These are phyloP conservation scores for Eulimnadia texana DNA, from an alignment of 1,140 invertebrate species.

Conservation along the genomic window DNA sequence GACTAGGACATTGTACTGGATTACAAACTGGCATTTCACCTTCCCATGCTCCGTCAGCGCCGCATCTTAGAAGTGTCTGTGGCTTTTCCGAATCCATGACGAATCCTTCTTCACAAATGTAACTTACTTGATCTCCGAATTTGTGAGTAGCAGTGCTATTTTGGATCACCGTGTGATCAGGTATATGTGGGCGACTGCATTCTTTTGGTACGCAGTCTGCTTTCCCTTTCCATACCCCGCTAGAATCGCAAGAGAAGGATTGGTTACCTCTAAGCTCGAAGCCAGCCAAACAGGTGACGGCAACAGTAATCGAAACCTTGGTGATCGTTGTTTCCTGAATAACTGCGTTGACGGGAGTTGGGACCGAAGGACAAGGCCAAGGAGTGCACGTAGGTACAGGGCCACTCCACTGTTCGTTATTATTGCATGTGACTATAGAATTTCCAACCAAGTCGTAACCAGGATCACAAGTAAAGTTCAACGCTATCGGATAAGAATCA, in stretches of 20 bases:
- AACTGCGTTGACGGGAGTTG: conserved; percentile 1
- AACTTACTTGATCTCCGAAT: conserved; percentile 22
- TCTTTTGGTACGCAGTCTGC: conserved; percentile 23
- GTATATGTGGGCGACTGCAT: conserved; percentile 20
- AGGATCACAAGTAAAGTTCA: conserved; percentile 18
- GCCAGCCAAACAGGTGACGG: conserved; percentile 25
- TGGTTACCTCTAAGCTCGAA: conserved; percentile 24
- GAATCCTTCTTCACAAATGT: conserved; percentile 28
- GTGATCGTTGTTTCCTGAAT: background rate
- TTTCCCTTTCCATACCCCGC: conserved; percentile 26
- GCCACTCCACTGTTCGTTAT: conserved; percentile 15
- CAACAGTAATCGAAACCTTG: conserved; percentile 15
- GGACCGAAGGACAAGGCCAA: conserved; percentile 7
- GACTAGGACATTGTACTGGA: conserved; percentile 17
- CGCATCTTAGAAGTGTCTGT: conserved; percentile 7
- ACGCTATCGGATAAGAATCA: background rate
- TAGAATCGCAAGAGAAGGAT: conserved; percentile 24
- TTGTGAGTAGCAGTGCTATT: background rate
- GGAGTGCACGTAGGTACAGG: conserved; percentile 14
- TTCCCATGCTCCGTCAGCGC: conserved; percentile 10
- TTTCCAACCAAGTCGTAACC: conserved; percentile 17
- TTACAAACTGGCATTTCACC: conserved; percentile 20
- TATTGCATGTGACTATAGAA: conserved; percentile 1
- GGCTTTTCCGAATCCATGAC: conserved; percentile 21
- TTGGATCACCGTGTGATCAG: background rate